phyloP scores from a whole-genome alignment of 23 tunicate genomes.

The Oikopleura dioica region DNA sequence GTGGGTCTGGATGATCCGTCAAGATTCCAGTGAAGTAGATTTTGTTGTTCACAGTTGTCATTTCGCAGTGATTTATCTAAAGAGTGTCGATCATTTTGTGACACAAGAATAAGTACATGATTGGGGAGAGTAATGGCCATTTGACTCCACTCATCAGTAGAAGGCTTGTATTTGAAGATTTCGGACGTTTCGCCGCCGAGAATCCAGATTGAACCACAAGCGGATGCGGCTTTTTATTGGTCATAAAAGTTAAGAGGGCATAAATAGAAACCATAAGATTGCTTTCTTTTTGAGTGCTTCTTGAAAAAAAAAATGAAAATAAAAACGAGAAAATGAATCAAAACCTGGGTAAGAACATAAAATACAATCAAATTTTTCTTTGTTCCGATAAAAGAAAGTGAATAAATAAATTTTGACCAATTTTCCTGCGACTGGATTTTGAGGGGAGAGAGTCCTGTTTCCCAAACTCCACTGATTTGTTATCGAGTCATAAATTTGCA shows the following conservation, averaged over 20 bases:
- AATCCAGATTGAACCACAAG: background rate
- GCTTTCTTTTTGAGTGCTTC: too few relatives aligned
- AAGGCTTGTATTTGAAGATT: background rate
- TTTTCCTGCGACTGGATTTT: background rate
- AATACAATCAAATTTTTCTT: too few relatives aligned
- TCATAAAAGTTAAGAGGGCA: too few relatives aligned
- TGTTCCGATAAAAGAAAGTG: too few relatives aligned
- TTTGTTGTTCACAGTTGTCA: background rate
- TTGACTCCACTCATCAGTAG: background rate
- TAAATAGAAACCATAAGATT: too few relatives aligned
- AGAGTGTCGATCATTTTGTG: background rate
- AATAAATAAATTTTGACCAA: too few relatives aligned
- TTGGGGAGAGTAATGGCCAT: background rate
- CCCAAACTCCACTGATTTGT: background rate
- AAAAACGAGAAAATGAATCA: too few relatives aligned
- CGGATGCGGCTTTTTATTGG: background rate
- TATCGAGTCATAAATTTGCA: background rate
- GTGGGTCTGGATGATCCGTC: background rate
- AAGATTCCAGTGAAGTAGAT: background rate
- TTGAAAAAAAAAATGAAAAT: too few relatives aligned
- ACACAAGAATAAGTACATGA: background rate
- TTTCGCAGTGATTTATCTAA: background rate
- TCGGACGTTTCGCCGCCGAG: background rate
- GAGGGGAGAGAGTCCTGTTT: background rate
- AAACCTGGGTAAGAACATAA: too few relatives aligned